Conservation (phyloP, 2,797 vertebrate species). For the Tragelaphus eurycerus region DNA sequence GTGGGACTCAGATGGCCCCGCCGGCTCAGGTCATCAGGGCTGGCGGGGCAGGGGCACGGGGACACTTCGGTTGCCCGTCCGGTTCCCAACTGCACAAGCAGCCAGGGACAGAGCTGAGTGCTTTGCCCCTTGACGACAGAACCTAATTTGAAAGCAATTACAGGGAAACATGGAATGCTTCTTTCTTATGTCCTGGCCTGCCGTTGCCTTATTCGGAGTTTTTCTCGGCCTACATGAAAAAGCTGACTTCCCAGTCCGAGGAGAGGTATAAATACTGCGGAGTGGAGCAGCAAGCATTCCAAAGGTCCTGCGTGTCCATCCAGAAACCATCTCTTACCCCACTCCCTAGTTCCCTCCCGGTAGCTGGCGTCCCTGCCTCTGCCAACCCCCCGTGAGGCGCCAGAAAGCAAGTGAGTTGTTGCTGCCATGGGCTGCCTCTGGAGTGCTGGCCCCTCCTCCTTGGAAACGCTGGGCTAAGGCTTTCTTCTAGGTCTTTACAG, state of each 20-base stretch:
- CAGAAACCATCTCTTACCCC: neutral
- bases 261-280: slow-evolving; percentile 59
- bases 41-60: rapidly evolving
- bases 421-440: neutral
- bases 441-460: neutral
- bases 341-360: neutral
- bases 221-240: slow-evolving; percentile 57
- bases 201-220: slow-evolving; percentile 73
- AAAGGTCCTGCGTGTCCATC: slow-evolving; percentile 45
- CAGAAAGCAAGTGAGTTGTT: neutral
- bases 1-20: rapidly evolving
- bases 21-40: neutral
- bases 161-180: slow-evolving; percentile 46
- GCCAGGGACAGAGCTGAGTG: neutral
- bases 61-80: neutral
- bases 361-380: neutral
- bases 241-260: neutral
- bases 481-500: neutral
- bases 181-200: slow-evolving; percentile 20
- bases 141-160: slow-evolving; percentile 51
- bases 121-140: neutral
- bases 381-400: neutral
- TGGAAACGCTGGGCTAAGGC: neutral
- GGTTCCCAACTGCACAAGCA: neutral
- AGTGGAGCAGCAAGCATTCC: slow-evolving; percentile 39